Percentiles rank a stretch among this genome's conserved stretches.
Evolutionary conservation across 1,140 invertebrate species (phyloP).

Genomic region (Drosophila hydei): DNA sequence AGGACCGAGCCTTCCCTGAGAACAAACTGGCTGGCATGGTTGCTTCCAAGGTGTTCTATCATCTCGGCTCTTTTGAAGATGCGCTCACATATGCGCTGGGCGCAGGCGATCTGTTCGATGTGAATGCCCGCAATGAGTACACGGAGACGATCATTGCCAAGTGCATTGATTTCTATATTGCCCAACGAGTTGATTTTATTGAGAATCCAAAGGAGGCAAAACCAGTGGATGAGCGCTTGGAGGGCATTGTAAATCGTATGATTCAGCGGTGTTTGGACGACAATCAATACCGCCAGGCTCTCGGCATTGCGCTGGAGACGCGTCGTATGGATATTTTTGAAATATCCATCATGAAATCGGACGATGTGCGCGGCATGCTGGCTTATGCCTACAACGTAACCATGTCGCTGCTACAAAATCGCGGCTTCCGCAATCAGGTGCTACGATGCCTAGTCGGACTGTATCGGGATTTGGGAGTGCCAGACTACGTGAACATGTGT

Average conservation of each 20-base stretch:
- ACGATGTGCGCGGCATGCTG: constrained; percentile 95
- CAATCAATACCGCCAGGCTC: constrained; percentile 95
- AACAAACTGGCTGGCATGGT: constrained; percentile 97
- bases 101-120: constrained; percentile 96
- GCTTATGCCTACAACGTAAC: constrained; percentile 97
- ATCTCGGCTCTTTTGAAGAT: constrained; percentile 98
- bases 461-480: constrained; percentile 93
- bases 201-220: constrained; percentile 87
- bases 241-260: constrained; percentile 98
- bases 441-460: constrained; percentile 94
- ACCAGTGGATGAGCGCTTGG: constrained; percentile 93
- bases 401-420: constrained; percentile 97
- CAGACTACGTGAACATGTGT: constrained; percentile 98
- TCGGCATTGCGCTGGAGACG: constrained; percentile 97
- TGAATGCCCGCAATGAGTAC: constrained; percentile 96
- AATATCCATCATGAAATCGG: constrained; percentile 94
- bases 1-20: constrained; percentile 94
- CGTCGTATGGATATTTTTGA: constrained; percentile 97
- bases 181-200: constrained; percentile 90
- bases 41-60: constrained; percentile 99
- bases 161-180: constrained; percentile 97
- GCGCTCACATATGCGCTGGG: constrained; percentile 97
- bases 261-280: constrained; percentile 97
- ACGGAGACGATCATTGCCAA: constrained; percentile 98
- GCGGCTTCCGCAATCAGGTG: constrained; percentile 95